Base-by-base conservation (phyloP, 2,113 vertebrate species). In the Chrysemys picta region DNA sequence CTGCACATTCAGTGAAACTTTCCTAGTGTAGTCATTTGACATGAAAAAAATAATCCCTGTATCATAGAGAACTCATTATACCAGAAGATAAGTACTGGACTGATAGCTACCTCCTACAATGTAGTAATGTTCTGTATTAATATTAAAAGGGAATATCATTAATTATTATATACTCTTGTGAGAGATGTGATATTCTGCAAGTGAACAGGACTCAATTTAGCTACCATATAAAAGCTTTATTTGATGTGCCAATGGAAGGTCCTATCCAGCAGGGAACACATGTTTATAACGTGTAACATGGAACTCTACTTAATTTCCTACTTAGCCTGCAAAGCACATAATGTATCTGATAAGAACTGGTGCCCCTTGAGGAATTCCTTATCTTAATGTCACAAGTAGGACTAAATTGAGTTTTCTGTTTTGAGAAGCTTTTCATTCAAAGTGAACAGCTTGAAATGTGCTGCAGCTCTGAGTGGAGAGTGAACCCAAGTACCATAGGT, bases 381-480 rank as follows among this genome's bases (percentile, higher is more conserved):
- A 95, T 97, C 96, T 95, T 91, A 91, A 87, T 94, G 94, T 87
- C 76, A 75, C 94, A 90, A 81, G 82, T 86, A 82, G 91, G 47
- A 76, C n/a, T 87, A 95, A 95, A 91, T 95, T 95, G 93, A 97
- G 92, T 94, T 96, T 96, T 95, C 94, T 95, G 91, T 45, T 91
- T 85, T 52, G 89, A 89, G 95, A 87, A 90, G 91, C 93, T 82
- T 96, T 96, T 94, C 80, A 89, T 96, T 95, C 89, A 92, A 96
- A 95, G 57, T 9, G 78, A 95, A 52, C 50, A 81, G 84, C 85
- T 94, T 94, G 89, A 81, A 88, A 79, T 81, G 59, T 93, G 85
- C 54, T 87, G 42, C 54, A 93, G 75, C 47, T 59, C 59, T 94
- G 89, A 92, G 97, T 92, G 88, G 69, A 57, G 75, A 91, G 78